Percentiles rank a stretch among this genome's conserved stretches.
phyloP scores from a whole-genome alignment of 2,888 invertebrate species.

The Pantelozetes paolii region DNA sequence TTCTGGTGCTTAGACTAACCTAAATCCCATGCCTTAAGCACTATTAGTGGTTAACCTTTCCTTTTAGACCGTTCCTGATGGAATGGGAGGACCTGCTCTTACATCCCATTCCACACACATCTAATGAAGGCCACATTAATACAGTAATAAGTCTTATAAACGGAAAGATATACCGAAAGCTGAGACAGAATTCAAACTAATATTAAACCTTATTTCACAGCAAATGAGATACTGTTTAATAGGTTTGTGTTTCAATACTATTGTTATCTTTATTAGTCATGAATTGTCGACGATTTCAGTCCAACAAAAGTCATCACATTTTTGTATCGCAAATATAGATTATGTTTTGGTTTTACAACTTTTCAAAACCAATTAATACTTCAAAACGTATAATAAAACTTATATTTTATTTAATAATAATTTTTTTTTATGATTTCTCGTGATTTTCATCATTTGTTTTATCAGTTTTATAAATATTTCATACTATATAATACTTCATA shows the following conservation, averaged over 20 bases:
- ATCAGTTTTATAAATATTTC: background rate
- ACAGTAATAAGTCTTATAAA: background rate
- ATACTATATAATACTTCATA: background rate
- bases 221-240: background rate
- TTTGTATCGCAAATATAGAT: background rate
- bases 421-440: background rate
- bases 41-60: slow-evolving; percentile 1
- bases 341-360: background rate
- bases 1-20: background rate
- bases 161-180: background rate
- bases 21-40: slow-evolving; percentile 4
- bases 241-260: background rate
- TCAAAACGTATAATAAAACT: background rate
- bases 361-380: background rate
- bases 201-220: background rate
- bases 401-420: background rate
- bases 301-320: background rate
- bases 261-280: no score
- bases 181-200: background rate
- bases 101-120: background rate
- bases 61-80: background rate
- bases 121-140: slow-evolving; percentile 15
- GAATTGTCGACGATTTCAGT: background rate
- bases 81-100: background rate
- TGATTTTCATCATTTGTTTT: background rate